Evolutionary conservation across 2,113 vertebrate species (phyloP), one percentile per base, ranked within the genome.

Genomic region (Mesoclemmys tuberculata): DNA sequence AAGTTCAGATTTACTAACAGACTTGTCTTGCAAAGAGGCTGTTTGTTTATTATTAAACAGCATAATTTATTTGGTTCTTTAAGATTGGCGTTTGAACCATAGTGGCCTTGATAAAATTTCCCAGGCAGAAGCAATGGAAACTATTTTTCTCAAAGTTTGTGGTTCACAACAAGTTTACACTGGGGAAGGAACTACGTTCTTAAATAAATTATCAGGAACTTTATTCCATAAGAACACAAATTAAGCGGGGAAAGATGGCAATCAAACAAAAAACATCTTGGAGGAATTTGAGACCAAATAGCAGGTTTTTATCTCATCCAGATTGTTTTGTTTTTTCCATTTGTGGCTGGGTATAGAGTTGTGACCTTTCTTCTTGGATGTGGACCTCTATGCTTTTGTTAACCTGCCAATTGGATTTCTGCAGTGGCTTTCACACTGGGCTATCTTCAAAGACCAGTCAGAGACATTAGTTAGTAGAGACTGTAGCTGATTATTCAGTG

Each of bases 41-140:
- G 74, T 74, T 90, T 56, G 88, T 87, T 94, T 88, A 71, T 95
- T 74, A 82, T 93, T 90, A 84, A 93, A 84, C 54, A 75, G 85
- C 90, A 38, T n/a, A 13, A 4, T 64, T 31, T 51, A 49, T 48
- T 6, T 52, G 1, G 44, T 92, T 14, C 46, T 93, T 93, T 95
- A 52, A 83, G 49, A 52, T 81, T 7, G 77, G 18, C 2, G 2
- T 78, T 90, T 87, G 58, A 48, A 78, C 24, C 35, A 2, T 44
- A 1, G 29, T 56, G 27, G 11, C 78, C n/a, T 46, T 46, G 46
- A 46, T 86, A 7, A 84, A 82, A 21, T 31, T 71, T 77, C 10
- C 38, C 5, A 14, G 49, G 58, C 55, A 84, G 27, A 44, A 48
- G 31, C 26, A 11, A 61, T 44, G 82, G 21, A 64, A 84, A 27